Evolutionary conservation across 2,797 vertebrate genomes (phyloP).

Genomic region (Anguilla obscura): DNA sequence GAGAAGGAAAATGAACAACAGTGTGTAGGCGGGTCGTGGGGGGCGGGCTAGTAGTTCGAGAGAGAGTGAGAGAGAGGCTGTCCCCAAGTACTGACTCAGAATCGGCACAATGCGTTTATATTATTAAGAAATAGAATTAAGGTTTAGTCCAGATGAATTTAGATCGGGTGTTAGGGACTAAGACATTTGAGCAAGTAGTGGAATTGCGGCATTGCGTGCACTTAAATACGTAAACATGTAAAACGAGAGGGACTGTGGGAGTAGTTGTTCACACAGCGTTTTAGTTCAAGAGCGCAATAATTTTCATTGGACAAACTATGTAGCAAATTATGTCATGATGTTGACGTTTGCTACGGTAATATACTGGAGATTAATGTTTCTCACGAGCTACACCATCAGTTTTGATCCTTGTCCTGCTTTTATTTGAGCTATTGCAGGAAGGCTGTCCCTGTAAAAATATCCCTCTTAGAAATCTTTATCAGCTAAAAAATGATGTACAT

Average conservation of each 20-base stretch:
- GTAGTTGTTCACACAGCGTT: constrained; percentile 12
- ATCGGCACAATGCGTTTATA: background rate
- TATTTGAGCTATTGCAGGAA: too few species aligned
- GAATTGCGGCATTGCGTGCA: background rate
- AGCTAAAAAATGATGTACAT: too few species aligned
- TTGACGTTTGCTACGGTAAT: too few species aligned
- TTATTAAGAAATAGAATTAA: background rate
- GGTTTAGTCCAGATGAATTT: background rate
- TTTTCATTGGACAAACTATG: background rate
- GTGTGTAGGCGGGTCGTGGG: constrained; percentile 17
- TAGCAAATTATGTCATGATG: too few species aligned
- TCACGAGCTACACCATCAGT: too few species aligned
- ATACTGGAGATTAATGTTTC: too few species aligned
- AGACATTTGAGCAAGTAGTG: background rate
- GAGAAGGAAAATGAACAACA: constrained; percentile 28
- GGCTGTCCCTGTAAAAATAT: too few species aligned
- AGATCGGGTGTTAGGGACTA: constrained; percentile 15
- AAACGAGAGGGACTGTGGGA: constrained; percentile 8
- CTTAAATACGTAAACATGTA: constrained; percentile 22
- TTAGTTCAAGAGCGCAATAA: background rate
- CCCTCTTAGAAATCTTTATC: too few species aligned
- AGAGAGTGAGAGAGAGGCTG: background rate
- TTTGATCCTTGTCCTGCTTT: too few species aligned
- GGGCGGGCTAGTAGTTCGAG: background rate
- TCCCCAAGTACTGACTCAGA: background rate